Percentiles rank a stretch among this genome's conserved stretches.
phyloP scores from a whole-genome alignment of 2,113 vertebrate genomes.

The Chloropsis hardwickii region DNA sequence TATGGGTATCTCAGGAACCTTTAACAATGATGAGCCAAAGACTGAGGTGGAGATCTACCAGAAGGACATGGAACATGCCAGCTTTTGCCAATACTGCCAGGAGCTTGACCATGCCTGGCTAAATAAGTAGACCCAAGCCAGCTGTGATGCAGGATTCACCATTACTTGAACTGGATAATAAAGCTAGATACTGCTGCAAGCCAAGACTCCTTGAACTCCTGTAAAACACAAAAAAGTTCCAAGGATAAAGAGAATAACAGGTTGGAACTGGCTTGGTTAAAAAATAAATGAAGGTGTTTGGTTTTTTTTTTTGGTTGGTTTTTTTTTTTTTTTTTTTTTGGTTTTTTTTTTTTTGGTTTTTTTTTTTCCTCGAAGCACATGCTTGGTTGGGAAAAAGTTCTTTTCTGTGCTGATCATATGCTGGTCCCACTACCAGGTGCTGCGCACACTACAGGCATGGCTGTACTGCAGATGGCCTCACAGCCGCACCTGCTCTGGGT shows the following conservation, averaged over 20 bases:
- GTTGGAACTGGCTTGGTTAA: not conserved
- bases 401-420: not conserved
- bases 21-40: not conserved
- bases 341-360: not conserved
- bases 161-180: not conserved
- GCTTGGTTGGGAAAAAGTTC: not conserved
- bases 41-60: not conserved
- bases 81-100: not conserved
- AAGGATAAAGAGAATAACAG: not conserved
- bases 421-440: not conserved
- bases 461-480: not conserved
- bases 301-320: not conserved
- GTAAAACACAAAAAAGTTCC: not conserved
- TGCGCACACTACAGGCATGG: not conserved
- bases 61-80: not conserved
- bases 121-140: not conserved
- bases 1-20: not conserved
- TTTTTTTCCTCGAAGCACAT: not conserved
- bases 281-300: not conserved
- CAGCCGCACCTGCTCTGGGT: not conserved
- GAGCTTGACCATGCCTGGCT: not conserved
- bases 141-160: accelerated
- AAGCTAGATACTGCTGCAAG: not conserved
- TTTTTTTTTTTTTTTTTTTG: not conserved
- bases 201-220: not conserved